Evolutionary conservation across 2,797 vertebrate species (phyloP).

Genomic region (Cirrhinus mrigala): DNA sequence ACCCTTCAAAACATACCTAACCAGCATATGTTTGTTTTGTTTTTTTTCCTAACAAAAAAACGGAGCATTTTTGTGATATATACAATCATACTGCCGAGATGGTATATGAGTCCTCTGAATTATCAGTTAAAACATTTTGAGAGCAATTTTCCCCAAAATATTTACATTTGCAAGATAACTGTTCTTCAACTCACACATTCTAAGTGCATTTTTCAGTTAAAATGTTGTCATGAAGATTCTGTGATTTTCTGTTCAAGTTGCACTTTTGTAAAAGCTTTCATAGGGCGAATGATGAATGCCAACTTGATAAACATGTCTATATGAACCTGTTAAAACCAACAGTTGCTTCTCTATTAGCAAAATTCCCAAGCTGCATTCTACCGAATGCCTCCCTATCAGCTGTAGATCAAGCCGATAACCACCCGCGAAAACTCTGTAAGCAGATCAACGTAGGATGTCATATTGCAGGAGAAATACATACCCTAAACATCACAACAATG

Average conservation of each 20-base stretch:
- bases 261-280: not conserved
- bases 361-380: not conserved
- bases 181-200: not conserved
- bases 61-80: too few relatives aligned
- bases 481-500: conserved; percentile 44
- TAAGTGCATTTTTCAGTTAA: not conserved
- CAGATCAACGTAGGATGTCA: conserved; percentile 25
- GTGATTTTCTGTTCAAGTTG: not conserved
- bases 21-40: too few relatives aligned
- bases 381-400: not conserved
- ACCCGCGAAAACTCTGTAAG: conserved; percentile 26
- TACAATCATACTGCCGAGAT: too few relatives aligned
- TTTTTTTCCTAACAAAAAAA: too few relatives aligned
- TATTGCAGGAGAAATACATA: conserved; percentile 35
- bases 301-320: conserved; percentile 8
- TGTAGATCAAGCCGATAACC: conserved; percentile 13
- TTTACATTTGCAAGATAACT: not conserved
- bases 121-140: not conserved
- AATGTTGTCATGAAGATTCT: not conserved
- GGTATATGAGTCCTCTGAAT: not conserved
- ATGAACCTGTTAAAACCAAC: conserved; percentile 23
- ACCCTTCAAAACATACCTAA: too few relatives aligned
- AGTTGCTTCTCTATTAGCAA: conserved; percentile 9
- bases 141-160: not conserved
- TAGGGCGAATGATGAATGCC: not conserved